A percentile compares a stretch with the other conserved stretches of the same genome.
These are phyloP conservation scores for Drosophila kambysellisi DNA, from an alignment of 2,888 invertebrate genomes.

Conservation along the genomic window DNA sequence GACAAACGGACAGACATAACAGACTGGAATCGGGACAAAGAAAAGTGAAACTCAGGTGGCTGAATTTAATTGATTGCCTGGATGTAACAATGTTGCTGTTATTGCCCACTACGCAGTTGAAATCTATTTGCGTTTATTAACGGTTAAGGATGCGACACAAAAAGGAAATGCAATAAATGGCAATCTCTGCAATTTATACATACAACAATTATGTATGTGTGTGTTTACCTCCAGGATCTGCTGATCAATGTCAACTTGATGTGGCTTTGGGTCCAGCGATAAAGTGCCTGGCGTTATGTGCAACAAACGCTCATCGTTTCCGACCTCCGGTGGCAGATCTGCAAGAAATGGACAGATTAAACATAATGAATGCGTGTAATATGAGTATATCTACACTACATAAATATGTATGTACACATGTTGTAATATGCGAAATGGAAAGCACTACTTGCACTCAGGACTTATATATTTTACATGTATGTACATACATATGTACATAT, in stretches of 20 bases:
- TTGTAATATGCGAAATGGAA: neutral
- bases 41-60: constrained; percentile 7
- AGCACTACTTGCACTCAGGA: neutral
- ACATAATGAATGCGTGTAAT: constrained; percentile 2
- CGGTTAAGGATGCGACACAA: neutral
- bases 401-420: neutral
- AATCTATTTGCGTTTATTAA: neutral
- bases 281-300: constrained; percentile 83
- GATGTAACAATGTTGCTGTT: neutral
- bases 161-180: neutral
- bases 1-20: constrained; percentile 3
- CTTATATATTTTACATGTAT: neutral
- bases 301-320: constrained; percentile 84
- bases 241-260: constrained; percentile 84
- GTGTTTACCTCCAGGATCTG: constrained; percentile 84
- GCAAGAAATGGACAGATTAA: constrained; percentile 57
- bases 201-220: neutral
- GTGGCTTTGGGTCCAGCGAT: constrained; percentile 82
- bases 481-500: neutral
- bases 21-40: constrained; percentile 5
- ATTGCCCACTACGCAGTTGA: neutral
- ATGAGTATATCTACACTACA: neutral
- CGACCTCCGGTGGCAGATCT: constrained; percentile 85
- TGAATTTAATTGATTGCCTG: neutral
- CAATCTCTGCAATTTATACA: neutral